Conservation (phyloP, 2,888 invertebrate species). For the Drosophila hamatofila region DNA sequence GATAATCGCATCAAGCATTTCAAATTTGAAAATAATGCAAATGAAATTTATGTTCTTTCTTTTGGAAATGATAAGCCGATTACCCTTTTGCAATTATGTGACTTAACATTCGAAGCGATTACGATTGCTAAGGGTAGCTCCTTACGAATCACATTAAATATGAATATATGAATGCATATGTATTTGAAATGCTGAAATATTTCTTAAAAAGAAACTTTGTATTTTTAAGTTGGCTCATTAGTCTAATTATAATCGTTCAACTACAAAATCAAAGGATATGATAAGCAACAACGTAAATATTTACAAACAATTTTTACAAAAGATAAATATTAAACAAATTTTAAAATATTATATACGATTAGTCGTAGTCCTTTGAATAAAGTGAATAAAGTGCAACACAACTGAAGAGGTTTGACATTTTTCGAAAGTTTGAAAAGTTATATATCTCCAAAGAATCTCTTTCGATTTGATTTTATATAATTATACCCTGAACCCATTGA, state of each 20-base stretch:
- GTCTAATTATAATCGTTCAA: too few species aligned
- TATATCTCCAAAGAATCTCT: too few species aligned
- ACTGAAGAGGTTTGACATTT: too few species aligned
- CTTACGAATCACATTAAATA: neutral
- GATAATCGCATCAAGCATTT: conserved; percentile 40
- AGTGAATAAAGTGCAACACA: too few species aligned
- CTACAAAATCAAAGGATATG: neutral
- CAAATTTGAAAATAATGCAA: conserved; percentile 16
- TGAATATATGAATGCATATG: neutral
- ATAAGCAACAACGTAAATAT: too few species aligned
- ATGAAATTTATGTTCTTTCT: conserved; percentile 24
- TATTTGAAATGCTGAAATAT: neutral
- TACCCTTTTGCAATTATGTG: conserved; percentile 16
- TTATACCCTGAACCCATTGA: too few species aligned
- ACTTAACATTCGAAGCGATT: neutral
- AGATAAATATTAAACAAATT: too few species aligned
- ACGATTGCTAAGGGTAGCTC: neutral
- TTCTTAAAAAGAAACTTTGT: neutral
- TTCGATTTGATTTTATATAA: too few species aligned
- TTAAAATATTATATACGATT: too few species aligned
- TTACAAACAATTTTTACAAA: too few species aligned
- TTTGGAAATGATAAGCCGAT: conserved; percentile 41
- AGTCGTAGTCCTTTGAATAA: too few species aligned
- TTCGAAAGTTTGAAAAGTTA: too few species aligned
- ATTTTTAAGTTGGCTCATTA: neutral